Evolutionary conservation across 35 echinoderm and acorn worm species (phyloP).

Genomic region (Eucidaris tribuloides): DNA sequence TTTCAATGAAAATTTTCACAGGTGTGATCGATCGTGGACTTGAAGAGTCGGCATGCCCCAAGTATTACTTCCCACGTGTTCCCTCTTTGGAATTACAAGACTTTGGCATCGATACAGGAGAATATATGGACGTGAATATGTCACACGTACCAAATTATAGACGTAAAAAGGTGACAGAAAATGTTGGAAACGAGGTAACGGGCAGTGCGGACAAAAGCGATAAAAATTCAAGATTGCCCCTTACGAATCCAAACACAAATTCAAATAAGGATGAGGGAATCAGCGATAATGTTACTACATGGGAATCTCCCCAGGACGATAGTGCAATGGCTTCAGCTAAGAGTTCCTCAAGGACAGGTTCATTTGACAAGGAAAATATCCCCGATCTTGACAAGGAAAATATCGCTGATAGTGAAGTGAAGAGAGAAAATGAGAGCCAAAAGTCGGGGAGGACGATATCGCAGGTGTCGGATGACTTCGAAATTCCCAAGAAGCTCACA

Average conservation of each 20-base stretch:
- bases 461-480: no score
- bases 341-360: neutral
- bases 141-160: conserved; percentile 82
- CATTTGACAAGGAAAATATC: conserved; percentile 18
- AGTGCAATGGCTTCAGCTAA: neutral
- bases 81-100: conserved; percentile 63
- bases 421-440: neutral
- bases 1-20: neutral
- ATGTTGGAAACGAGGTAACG: neutral
- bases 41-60: conserved; percentile 65
- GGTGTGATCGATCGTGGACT: conserved; percentile 85
- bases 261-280: neutral
- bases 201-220: conserved; percentile 27
- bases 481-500: neutral
- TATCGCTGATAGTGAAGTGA: neutral
- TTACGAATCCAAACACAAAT: neutral
- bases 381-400: neutral
- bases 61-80: conserved; percentile 43
- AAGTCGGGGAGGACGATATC: neutral
- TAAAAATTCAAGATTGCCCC: neutral
- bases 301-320: neutral
- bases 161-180: conserved; percentile 3
- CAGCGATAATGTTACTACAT: no score
- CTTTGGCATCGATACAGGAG: conserved; percentile 89
- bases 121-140: conserved; percentile 73